These are phyloP conservation scores for Phaethornis superciliosus DNA, from an alignment of 2,113 vertebrate genomes.

Conservation along the genomic window DNA sequence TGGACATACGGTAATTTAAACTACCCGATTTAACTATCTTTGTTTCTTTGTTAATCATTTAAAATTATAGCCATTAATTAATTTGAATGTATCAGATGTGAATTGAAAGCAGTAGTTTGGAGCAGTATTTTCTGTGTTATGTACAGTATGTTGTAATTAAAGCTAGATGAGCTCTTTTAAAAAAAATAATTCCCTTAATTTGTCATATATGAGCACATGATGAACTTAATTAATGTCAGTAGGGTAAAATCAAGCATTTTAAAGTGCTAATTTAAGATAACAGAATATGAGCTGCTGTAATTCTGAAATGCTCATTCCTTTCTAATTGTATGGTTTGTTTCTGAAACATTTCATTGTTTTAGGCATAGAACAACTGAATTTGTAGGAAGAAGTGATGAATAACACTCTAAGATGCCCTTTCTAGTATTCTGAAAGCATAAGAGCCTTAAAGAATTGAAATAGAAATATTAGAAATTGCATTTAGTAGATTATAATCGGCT, in stretches of 20 bases:
- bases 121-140: constrained; percentile 30
- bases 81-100: constrained; percentile 31
- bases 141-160: constrained; percentile 40
- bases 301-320: constrained; percentile 22
- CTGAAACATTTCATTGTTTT: constrained; percentile 5
- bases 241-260: constrained; percentile 39
- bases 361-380: not conserved
- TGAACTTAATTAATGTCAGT: constrained; percentile 35
- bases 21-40: not conserved
- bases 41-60: constrained; percentile 48
- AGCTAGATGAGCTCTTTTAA: not conserved
- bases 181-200: not conserved
- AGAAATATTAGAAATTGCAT: not conserved
- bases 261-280: constrained; percentile 44
- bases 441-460: not conserved
- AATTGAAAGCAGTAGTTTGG: constrained; percentile 36
- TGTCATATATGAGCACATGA: constrained; percentile 18
- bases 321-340: constrained; percentile 15
- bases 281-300: not conserved
- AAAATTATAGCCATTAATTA: constrained; percentile 61
- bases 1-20: constrained; percentile 48
- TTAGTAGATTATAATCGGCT: not conserved
- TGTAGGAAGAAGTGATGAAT: not conserved
- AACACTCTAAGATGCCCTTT: not conserved
- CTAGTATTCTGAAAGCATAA: not conserved